Base-by-base conservation (phyloP, 2,888 invertebrate genomes). In the Stenchaetothrips biformis region DNA sequence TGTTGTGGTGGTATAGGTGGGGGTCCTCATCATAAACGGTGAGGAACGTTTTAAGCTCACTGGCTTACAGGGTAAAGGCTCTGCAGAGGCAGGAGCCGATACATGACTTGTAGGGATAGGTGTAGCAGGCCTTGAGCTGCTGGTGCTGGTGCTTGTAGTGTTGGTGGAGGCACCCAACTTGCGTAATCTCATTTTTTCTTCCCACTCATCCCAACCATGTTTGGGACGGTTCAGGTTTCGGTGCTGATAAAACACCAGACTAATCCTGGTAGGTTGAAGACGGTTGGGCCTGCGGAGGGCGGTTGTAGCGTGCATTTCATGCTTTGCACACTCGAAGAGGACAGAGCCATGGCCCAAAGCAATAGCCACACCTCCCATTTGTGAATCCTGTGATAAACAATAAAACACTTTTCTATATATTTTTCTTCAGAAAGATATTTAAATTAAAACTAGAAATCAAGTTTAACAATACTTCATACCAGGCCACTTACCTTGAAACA, bases 281-380 rank as follows among this genome's bases (percentile, higher is more conserved):
- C 97, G 90, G 87, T 98, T 94, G 0, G 98, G 98, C 82, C 91
- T 91, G 85, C 92, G 93, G 74, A 98, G 90, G 0, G 97, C 94
- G 0, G 98, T 97, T 9, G 98, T 98, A 0, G 97, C 94, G 88
- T 98, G 98, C 90, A 98, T 92, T 88, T 98, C 98, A 86, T 97
- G 95, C 87, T 97, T 97, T 62, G 98, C 98, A 86, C 97, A 97
- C 88, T 98, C 98, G 87, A 98, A 97, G 59, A 98, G 88, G 9
- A 98, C 95, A 84, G 97, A 96, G 25, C 98, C 98, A 86, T 98
- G 98, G 67, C 94, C 92, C 53, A 98, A 89, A 4, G 98, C 97
- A 81, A 98, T 95, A 13, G 97, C 97, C 1, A 98, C 96, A 53
- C 98, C 98, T 9, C 98, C 98, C 90, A 98, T 94, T 85, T 94